Evolutionary conservation across 2,888 invertebrate species (phyloP).

Genomic region (Leuctra nigra): DNA sequence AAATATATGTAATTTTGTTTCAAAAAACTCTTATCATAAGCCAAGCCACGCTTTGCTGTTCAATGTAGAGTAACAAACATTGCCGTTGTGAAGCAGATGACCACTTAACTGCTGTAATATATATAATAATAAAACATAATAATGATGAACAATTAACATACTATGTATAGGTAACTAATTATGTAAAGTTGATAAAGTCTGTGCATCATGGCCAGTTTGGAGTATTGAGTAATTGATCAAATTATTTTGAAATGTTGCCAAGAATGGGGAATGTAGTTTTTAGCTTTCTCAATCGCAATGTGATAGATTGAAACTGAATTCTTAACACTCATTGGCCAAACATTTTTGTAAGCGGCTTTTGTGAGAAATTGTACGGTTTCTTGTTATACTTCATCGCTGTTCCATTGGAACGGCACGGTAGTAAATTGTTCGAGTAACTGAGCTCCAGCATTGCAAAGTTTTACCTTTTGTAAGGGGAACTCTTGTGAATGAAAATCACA

Average conservation of each 20-base stretch:
- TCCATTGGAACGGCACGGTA: too few species aligned
- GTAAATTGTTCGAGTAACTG: too few species aligned
- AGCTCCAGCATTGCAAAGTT: too few species aligned
- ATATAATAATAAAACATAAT: not conserved
- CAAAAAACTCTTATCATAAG: too few species aligned
- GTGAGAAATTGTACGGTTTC: not conserved
- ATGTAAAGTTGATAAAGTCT: too few species aligned
- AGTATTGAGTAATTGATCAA: not conserved
- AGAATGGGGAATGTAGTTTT: not conserved
- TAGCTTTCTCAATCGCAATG: not conserved
- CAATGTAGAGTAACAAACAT: not conserved
- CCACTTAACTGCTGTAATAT: constrained; percentile 1
- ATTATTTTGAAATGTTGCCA: not conserved
- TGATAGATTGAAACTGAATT: not conserved
- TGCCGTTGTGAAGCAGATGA: not conserved
- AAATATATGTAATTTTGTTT: too few species aligned
- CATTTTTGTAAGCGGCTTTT: constrained; percentile 3
- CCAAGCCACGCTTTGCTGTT: not conserved
- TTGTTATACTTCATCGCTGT: not conserved
- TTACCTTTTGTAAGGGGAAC: too few species aligned
- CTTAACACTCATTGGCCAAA: not conserved
- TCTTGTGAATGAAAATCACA: not conserved
- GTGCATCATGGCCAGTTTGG: not conserved
- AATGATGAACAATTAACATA: not conserved
- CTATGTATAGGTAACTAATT: not conserved